Evolutionary conservation across 2,113 vertebrate genomes (phyloP).

Genomic region (Phasianus colchicus): DNA sequence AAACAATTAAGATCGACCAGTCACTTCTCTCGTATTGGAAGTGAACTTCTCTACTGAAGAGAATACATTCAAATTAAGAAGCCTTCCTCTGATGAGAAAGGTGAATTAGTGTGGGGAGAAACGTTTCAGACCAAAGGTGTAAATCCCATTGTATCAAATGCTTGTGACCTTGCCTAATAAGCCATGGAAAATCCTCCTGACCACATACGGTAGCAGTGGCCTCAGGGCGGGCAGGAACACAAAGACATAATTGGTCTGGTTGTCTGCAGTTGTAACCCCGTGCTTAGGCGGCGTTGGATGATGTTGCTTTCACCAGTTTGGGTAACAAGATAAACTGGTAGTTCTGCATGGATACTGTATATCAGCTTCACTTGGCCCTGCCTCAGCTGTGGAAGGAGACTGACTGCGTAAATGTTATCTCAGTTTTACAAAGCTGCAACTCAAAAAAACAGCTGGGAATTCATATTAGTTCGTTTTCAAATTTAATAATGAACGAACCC

Average conservation of each 20-base stretch:
- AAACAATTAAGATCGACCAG: not conserved
- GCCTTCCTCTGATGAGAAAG: not conserved
- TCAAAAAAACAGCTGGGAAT: not conserved
- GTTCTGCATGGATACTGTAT: not conserved
- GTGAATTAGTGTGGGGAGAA: not conserved
- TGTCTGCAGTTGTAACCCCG: not conserved
- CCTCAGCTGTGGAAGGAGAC: not conserved
- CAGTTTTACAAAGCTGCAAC: not conserved
- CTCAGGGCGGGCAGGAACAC: not conserved
- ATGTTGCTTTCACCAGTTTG: slow-evolving; percentile 31
- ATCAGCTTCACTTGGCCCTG: not conserved
- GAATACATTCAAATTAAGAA: not conserved
- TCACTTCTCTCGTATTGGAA: not conserved
- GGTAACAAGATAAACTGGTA: not conserved
- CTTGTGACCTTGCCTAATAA: not conserved
- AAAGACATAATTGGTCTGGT: not conserved
- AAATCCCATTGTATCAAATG: not conserved
- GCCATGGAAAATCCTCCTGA: not conserved
- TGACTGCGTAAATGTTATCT: not conserved
- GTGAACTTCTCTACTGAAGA: not conserved
- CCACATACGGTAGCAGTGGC: not conserved
- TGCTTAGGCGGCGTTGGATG: not conserved
- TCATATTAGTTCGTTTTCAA: not conserved
- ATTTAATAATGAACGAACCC: not conserved
- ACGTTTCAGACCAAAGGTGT: not conserved